Evolutionary conservation across 2,113 vertebrate genomes (phyloP).

Genomic region (Megatriorchis doriae): DNA sequence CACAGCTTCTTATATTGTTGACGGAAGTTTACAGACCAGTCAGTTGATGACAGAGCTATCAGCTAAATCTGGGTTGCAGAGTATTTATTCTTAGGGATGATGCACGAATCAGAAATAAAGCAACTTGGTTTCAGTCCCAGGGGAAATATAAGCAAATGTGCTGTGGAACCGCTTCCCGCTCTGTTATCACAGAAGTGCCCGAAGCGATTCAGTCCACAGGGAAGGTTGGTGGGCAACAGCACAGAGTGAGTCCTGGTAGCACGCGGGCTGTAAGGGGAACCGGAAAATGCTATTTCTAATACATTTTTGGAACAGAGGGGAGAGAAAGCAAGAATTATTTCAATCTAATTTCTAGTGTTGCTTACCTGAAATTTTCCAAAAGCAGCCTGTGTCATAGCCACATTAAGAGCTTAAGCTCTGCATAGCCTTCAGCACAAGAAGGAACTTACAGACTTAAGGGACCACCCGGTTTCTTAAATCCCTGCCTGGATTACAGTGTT

Average conservation of each 20-base stretch:
- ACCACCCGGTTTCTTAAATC: not conserved
- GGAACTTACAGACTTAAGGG: not conserved
- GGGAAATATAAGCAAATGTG: not conserved
- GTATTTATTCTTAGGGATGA: not conserved
- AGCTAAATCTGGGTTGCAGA: not conserved
- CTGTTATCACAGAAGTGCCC: not conserved
- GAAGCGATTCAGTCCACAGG: not conserved
- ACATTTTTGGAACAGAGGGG: not conserved
- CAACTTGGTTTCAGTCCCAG: not conserved
- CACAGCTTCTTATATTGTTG: not conserved
- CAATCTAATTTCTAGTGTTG: not conserved
- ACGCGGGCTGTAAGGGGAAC: not conserved
- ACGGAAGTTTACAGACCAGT: not conserved
- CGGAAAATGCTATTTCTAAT: not conserved
- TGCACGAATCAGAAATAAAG: not conserved
- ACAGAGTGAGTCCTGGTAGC: not conserved
- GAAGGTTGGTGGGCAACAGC: not conserved
- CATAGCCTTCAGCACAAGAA: not conserved
- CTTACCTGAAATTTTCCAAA: not conserved
- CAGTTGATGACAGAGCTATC: not conserved
- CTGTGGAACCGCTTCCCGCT: not conserved
- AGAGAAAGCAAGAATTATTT: not conserved
- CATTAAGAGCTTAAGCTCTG: not conserved
- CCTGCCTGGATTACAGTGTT: not conserved
- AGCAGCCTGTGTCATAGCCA: not conserved